phyloP scores from a whole-genome alignment of 2,113 vertebrate genomes.

The Macquaria australasica region DNA sequence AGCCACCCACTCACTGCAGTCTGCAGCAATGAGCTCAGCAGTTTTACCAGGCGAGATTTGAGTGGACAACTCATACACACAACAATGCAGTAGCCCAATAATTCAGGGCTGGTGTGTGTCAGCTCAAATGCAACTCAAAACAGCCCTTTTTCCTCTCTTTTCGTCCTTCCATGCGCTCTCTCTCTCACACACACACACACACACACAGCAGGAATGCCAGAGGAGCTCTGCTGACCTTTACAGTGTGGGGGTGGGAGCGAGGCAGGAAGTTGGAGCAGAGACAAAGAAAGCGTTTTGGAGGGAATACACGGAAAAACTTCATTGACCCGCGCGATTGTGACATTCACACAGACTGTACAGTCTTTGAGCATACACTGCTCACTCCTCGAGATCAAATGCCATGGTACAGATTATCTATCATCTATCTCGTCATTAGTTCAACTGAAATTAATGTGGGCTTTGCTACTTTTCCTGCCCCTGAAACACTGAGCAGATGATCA shows the following conservation, averaged over 20 bases:
- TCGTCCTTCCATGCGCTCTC: neutral
- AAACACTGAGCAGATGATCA: neutral
- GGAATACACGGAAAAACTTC: slow-evolving; percentile 25
- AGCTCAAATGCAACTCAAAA: slow-evolving; percentile 20
- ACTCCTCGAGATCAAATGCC: neutral
- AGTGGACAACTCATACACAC: slow-evolving; percentile 29
- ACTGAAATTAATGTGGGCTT: neutral
- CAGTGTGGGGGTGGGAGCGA: slow-evolving; percentile 17
- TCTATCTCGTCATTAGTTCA: neutral
- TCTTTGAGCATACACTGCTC: neutral
- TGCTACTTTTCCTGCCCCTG: neutral
- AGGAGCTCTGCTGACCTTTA: slow-evolving; percentile 57
- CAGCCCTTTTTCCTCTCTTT: neutral
- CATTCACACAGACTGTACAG: neutral
- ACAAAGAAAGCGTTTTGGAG: slow-evolving; percentile 40
- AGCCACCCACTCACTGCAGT: slow-evolving; percentile 58
- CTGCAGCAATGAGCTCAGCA: slow-evolving; percentile 59
- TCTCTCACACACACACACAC: too few species aligned
- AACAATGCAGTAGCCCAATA: slow-evolving; percentile 15
- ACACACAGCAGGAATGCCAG: slow-evolving; percentile 33
- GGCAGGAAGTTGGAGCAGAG: slow-evolving; percentile 29
- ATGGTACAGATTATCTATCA: too few species aligned
- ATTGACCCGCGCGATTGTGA: neutral
- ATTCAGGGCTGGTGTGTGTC: slow-evolving; percentile 37
- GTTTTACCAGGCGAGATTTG: slow-evolving; percentile 35